Base-by-base conservation (phyloP, 2,888 invertebrate genomes). In the Perizoma affinitatum region DNA sequence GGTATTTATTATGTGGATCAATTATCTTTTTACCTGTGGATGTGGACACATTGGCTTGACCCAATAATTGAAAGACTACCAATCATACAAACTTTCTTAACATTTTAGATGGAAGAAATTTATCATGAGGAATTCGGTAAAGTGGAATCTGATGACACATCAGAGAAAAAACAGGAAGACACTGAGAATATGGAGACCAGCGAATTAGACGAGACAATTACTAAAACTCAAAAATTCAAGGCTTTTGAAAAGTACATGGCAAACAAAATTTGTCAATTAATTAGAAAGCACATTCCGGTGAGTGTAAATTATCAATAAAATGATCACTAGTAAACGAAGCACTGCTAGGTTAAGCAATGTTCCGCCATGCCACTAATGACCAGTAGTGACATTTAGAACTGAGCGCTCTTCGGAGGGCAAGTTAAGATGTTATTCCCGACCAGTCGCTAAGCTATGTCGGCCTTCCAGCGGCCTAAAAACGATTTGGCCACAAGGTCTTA, bases 221-320 rank as follows among this genome's bases (percentile, higher is more conserved):
- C 48, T 0, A 54, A 10, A 34, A 57, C 57, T 6, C 52, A 57
- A 0, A 45, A 47, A 6, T 68, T 55, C 36, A n/a, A 45, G 9
- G n/a, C 22, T 0, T 52, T 66, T 5, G 68, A 68, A 34, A 65
- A 38, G 7, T 51, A 58, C 10, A 49, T 66, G 63, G 52, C 53
- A 33, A 58, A 68, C 0, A 74, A 70, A 48, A 62, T 87, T 42
- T 75, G 82, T 0, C 48, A 61, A n/a, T 10, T 84, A 6, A 52
- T 88, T 41, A 79, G 74, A 6, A 80, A 68, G 54, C 78, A 69
- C 58, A 71, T 75, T 52, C 69, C 78, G n/a, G 87, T 87, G 68
- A 78, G 82, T 79, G 54, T 46, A 34, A n/a, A n/a, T n/a, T 6
- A 52, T 5, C 0, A 4, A n/a, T 51, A 33, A 11, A 11, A 9